Evolutionary conservation across 2,888 invertebrate genomes (phyloP), one percentile per base, ranked within the genome.

Genomic region (Cremastinae sp.): DNA sequence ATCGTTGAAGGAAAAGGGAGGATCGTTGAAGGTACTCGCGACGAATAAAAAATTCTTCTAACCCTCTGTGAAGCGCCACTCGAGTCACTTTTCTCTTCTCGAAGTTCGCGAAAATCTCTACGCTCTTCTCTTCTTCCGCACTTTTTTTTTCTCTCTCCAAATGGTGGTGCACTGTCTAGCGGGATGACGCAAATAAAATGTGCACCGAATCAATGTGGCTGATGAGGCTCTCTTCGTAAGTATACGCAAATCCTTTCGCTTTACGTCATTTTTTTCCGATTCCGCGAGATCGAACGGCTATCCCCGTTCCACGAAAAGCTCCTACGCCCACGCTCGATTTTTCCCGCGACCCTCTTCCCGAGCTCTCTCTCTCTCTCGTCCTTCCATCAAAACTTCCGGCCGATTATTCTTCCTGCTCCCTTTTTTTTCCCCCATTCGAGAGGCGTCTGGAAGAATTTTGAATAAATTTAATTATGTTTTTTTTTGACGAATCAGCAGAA

Each of bases 221-320:
- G 85, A 88, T 87, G 87, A 86, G 86, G 86, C 88, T 86, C 82
- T 81, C 84, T 85, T 86, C 85, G 89, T 89, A 83, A 88, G 89
- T 88, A 84, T 78, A 68, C 16, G 12, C 16, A 12, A 16, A 45
- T 28, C 12, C 41, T 14, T 38, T 22, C 12, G 7, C 8, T 5
- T 41, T 65, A 53, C 12, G 2, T 9, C 12, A 28, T 43, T 43
- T 7, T 14, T 54, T 47, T 45, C 2, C 49, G 20, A 0, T 14
- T 0, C 3, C 49, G n/a, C 4, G 2, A 9, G 22, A 20, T 43
- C 12, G 18, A 34, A 54, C 0, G 1, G 4, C 10, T n/a, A n/a
- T n/a, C n/a, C n/a, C n/a, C 2, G n/a, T n/a, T 10, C 20, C 14
- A 20, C 22, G 10, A 18, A 14, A 36, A 18, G 10, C 43, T 4